These are phyloP conservation scores for Fopius arisanus DNA, from an alignment of 1,140 invertebrate genomes.

Conservation along the genomic window DNA sequence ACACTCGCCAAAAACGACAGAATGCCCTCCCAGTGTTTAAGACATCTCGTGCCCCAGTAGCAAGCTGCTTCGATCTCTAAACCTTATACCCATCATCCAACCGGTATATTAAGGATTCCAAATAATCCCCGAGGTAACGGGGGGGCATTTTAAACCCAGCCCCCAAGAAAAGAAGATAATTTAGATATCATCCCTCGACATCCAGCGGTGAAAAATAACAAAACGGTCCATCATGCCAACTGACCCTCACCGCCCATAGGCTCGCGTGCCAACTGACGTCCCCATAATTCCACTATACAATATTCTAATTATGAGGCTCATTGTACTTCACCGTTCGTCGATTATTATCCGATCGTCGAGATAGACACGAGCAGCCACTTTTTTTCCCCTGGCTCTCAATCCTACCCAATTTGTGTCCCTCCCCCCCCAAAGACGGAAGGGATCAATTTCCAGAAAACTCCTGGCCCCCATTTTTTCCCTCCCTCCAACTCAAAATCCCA, in stretches of 20 bases:
- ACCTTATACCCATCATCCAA: background rate
- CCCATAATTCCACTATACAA: conserved; percentile 33
- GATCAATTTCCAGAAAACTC: no score
- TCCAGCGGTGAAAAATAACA: conserved; percentile 38
- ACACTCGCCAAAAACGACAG: conserved; percentile 1
- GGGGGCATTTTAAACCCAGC: background rate
- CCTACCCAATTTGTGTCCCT: background rate
- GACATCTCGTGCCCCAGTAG: conserved; percentile 8
- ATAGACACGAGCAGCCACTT: background rate
- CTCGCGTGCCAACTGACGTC: conserved; percentile 54
- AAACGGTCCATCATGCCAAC: conserved; percentile 31
- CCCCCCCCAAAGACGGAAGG: background rate
- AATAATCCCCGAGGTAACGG: background rate
- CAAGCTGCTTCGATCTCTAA: conserved; percentile 1
- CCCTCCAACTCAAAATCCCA: background rate
- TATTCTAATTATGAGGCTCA: conserved; percentile 3
- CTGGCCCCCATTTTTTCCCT: no score
- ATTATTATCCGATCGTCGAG: background rate
- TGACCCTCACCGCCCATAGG: conserved; percentile 35
- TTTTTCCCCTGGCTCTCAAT: background rate
- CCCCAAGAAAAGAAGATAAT: conserved; percentile 38
- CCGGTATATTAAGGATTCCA: background rate
- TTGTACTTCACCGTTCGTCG: background rate
- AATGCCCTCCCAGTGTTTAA: background rate
- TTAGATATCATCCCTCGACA: conserved; percentile 51